Base-by-base conservation (phyloP, 2,888 invertebrate species). In the Chrysolina americana region DNA sequence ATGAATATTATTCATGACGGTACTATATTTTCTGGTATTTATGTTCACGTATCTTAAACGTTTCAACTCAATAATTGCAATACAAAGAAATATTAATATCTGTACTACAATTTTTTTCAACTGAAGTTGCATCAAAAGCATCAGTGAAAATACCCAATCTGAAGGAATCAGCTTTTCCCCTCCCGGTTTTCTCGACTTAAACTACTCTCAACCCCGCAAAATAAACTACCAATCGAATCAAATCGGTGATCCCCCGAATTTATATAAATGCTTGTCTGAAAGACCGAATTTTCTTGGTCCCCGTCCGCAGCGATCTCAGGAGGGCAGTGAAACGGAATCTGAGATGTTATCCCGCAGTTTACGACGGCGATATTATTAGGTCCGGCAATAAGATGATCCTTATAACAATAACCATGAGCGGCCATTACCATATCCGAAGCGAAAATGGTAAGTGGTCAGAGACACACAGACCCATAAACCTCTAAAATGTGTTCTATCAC, bases 401-500 rank as follows among this genome's bases (percentile, higher is more conserved):
- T 77, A 82, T 82, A 81, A 81, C 81, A 82, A 76, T 81, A 83
- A 81, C 81, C 81, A 80, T 82, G 81, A 84, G 81, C 80, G 81
- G 79, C 82, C 81, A 83, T 84, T 82, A 83, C 84, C 83, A 84
- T 84, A 84, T 84, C 84, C 84, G 84, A 84, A 82, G 81, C 83
- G 83, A 83, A 84, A 85, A 85, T 84, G 82, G 85, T 83, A 83
- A 84, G 82, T 81, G 84, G 83, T 82, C 84, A 83, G 81, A 82
- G 79, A 81, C 81, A 77, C 81, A 77, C 78, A 80, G 78, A 73
- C 75, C 76, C 83, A 85, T 86, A 85, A 87, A 86, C 83, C 85
- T 83, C 83, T 82, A 80, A 86, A 86, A 86, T 86, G 84, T 83
- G 83, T 84, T 85, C 84, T 83, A 82, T 84, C 83, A 78, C 79